These are phyloP conservation scores for Monoplex corrugatus DNA, from an alignment of 2,888 invertebrate species.

Conservation along the genomic window DNA sequence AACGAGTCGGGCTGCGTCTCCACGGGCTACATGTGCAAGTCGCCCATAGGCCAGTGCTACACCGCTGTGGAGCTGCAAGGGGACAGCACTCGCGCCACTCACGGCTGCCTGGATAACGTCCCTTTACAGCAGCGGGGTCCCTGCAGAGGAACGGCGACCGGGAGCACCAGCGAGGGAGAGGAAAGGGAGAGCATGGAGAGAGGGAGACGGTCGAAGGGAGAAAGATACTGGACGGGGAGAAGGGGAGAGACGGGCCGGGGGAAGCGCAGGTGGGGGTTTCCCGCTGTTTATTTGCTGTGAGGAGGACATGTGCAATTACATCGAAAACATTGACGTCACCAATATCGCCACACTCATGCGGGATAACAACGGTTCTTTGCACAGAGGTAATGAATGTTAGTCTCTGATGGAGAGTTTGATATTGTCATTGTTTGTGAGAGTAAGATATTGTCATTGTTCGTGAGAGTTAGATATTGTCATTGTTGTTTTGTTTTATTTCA, in stretches of 20 bases:
- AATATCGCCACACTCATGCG: conserved; percentile 60
- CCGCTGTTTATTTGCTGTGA: conserved; percentile 88
- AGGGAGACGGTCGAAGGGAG: too few relatives aligned
- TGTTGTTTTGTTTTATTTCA: too few relatives aligned
- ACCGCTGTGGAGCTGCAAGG: conserved; percentile 85
- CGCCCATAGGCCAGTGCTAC: conserved; percentile 88
- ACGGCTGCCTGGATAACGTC: conserved; percentile 89
- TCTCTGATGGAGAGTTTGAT: too few relatives aligned
- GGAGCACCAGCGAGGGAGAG: not conserved
- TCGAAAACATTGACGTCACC: conserved; percentile 84
- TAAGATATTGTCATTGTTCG: too few relatives aligned
- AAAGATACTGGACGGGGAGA: conserved; percentile 24
- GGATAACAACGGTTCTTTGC: conserved; percentile 61
- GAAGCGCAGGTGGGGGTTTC: conserved; percentile 83
- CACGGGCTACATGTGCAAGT: conserved; percentile 92
- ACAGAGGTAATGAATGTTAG: conserved; percentile 57
- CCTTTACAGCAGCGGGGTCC: conserved; percentile 72
- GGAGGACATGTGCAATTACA: conserved; percentile 92
- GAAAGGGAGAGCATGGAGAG: not conserved
- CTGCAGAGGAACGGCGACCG: conserved; percentile 15
- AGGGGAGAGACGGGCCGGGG: conserved; percentile 78
- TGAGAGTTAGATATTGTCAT: not conserved
- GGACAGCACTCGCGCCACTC: conserved; percentile 80
- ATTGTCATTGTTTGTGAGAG: too few relatives aligned
- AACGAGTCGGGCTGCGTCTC: conserved; percentile 90